Percentiles rank a stretch among this genome's conserved stretches.
These are phyloP conservation scores for Dryobotodes eremita DNA, from an alignment of 2,888 invertebrate genomes.

Conservation along the genomic window DNA sequence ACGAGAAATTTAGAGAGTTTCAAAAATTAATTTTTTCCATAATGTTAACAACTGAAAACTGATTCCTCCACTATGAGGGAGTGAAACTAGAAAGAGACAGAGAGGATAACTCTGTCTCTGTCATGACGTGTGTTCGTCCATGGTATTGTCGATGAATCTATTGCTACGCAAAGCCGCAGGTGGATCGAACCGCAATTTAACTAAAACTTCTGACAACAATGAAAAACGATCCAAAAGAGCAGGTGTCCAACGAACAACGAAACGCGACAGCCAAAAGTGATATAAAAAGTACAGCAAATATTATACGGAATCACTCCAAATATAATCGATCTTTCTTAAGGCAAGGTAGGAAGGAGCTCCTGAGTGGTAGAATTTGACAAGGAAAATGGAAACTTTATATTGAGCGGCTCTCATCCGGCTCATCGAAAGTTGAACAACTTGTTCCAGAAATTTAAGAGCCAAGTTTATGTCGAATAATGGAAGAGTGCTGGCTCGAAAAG, in stretches of 20 bases:
- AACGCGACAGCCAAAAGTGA: background rate
- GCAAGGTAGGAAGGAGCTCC: slow-evolving; percentile 52
- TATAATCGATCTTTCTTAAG: slow-evolving; percentile 60
- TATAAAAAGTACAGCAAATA: slow-evolving; percentile 3
- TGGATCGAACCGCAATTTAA: slow-evolving; percentile 19
- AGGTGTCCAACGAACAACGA: slow-evolving; percentile 2
- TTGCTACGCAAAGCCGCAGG: background rate
- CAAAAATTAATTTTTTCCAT: background rate
- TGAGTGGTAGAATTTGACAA: slow-evolving; percentile 73
- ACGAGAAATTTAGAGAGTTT: too few species aligned
- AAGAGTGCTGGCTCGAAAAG: slow-evolving; percentile 38
- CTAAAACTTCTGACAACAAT: slow-evolving; percentile 36
- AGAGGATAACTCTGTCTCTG: background rate
- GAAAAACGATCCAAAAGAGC: slow-evolving; percentile 35
- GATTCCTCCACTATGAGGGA: background rate
- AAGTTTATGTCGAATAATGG: slow-evolving; percentile 71
- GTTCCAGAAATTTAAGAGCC: slow-evolving; percentile 76
- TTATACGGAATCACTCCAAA: slow-evolving; percentile 27
- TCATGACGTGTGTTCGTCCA: background rate
- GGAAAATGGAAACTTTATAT: slow-evolving; percentile 75
- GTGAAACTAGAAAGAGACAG: background rate
- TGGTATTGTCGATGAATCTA: background rate
- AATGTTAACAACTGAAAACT: background rate
- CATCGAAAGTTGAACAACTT: slow-evolving; percentile 65
- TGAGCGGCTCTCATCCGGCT: slow-evolving; percentile 72